Evolutionary conservation across 2,797 vertebrate genomes (phyloP).

Genomic region (Macropus fuliginosus): DNA sequence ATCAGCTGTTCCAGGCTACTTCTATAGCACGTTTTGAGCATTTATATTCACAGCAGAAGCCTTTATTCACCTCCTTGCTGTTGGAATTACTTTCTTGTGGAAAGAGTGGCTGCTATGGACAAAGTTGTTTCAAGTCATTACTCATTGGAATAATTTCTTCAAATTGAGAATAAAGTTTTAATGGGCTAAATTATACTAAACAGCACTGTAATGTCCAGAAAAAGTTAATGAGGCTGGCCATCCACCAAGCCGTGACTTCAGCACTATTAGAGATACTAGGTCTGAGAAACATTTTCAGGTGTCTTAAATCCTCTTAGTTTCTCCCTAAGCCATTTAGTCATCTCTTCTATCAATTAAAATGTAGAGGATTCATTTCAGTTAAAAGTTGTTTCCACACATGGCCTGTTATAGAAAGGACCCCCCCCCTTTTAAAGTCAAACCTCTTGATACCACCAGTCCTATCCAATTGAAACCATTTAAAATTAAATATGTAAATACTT

Average conservation of each 20-base stretch:
- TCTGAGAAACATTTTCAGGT: background rate
- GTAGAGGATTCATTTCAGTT: background rate
- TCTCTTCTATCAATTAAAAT: background rate
- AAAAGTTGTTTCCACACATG: background rate
- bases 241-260: background rate
- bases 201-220: background rate
- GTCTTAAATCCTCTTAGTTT: background rate
- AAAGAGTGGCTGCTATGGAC: background rate
- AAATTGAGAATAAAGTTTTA: background rate
- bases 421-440: conserved; percentile 11
- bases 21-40: background rate
- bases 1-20: background rate
- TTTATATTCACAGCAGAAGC: background rate
- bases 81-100: background rate
- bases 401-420: conserved; percentile 8
- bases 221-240: background rate
- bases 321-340: too few relatives aligned
- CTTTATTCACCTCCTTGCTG: background rate
- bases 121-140: background rate
- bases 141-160: background rate
- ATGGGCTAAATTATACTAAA: background rate
- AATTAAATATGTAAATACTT: conserved; percentile 43
- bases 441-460: background rate
- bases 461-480: conserved; percentile 11
- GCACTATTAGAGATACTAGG: background rate